Evolutionary conservation across 2,113 vertebrate species (phyloP).

Genomic region (Lycocorax pyrrhopterus): DNA sequence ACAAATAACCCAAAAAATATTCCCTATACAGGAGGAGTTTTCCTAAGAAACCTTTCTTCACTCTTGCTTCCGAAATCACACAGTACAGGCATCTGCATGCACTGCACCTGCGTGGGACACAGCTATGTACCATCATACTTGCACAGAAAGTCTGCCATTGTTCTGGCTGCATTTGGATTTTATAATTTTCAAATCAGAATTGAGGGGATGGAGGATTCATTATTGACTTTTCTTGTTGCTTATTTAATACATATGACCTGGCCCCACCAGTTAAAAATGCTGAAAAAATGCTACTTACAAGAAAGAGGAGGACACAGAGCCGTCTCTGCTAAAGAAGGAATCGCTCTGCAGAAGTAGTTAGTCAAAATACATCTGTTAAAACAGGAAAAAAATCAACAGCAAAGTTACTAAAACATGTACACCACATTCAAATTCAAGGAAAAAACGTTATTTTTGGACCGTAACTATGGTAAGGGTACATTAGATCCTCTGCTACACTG

Average conservation of each 20-base stretch:
- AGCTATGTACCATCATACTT: fast-evolving
- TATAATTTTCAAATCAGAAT: background rate
- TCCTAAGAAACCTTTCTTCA: background rate
- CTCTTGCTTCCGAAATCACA: background rate
- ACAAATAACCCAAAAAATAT: background rate
- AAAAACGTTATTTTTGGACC: background rate
- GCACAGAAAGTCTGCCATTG: background rate
- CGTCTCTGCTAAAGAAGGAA: background rate
- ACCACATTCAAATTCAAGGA: background rate
- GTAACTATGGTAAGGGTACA: background rate
- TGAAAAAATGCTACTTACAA: background rate
- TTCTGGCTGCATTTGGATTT: background rate
- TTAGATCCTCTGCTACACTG: background rate
- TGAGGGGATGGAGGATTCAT: background rate
- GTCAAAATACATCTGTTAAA: background rate
- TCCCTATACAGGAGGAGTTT: background rate
- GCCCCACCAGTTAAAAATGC: background rate
- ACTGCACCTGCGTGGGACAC: background rate
- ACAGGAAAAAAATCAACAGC: background rate
- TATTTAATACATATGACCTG: background rate
- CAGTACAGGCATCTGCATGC: background rate
- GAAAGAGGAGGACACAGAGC: background rate
- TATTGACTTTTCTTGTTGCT: background rate
- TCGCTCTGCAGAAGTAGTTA: background rate
- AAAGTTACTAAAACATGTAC: background rate